Conservation (phyloP, 2,797 vertebrate genomes). For the Cichlasoma orientale region DNA sequence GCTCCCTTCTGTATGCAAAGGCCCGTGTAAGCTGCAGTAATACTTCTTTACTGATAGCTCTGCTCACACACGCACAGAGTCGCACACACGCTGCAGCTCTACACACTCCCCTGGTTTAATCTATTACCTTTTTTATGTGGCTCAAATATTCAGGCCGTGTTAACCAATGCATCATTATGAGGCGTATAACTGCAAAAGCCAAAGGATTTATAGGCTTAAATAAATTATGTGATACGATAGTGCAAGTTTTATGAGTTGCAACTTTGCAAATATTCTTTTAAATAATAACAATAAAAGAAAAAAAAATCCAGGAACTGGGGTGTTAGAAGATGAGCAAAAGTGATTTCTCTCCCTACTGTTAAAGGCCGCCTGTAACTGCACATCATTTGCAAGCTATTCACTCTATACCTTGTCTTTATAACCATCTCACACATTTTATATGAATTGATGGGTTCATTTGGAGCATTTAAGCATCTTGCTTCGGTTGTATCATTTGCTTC, state of each 20-base stretch:
- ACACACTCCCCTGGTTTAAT: slow-evolving; percentile 66
- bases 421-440: slow-evolving; percentile 44
- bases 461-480: slow-evolving; percentile 33
- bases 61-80: slow-evolving; percentile 5
- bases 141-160: slow-evolving; percentile 74
- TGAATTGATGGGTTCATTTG: slow-evolving; percentile 59
- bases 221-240: slow-evolving; percentile 72
- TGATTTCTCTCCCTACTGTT: slow-evolving; percentile 18
- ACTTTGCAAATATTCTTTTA: slow-evolving; percentile 76
- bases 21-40: slow-evolving; percentile 64
- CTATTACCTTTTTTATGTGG: slow-evolving; percentile 76
- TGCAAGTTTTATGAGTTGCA: slow-evolving; percentile 73
- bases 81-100: slow-evolving; percentile 22
- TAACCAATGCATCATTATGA: slow-evolving; percentile 77
- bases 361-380: slow-evolving; percentile 29
- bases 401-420: slow-evolving; percentile 42
- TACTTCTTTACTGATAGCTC: slow-evolving; percentile 63
- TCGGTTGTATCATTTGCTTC: slow-evolving; percentile 26
- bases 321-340: slow-evolving; percentile 32
- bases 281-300: slow-evolving; percentile 65
- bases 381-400: slow-evolving; percentile 21
- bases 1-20: slow-evolving; percentile 54
- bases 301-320: slow-evolving; percentile 29
- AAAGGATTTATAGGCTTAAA: slow-evolving; percentile 74
- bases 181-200: slow-evolving; percentile 69